Evolutionary conservation across 2,888 invertebrate genomes (phyloP), one percentile per base, ranked within the genome.

Genomic region (Cryptophagus acutangulus): DNA sequence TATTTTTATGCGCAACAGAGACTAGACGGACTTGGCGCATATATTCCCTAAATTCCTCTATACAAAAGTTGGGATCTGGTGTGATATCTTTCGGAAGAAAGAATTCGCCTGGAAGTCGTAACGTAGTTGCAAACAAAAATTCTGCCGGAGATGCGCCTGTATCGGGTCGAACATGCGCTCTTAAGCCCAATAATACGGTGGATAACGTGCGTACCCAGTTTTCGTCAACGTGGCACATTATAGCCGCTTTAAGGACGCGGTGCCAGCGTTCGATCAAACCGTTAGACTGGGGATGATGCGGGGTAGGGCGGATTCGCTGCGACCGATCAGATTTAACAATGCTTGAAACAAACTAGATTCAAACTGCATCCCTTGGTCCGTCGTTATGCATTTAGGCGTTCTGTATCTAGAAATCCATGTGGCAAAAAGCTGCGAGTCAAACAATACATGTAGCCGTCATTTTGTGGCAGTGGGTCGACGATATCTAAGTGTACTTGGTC

Each of bases 401-500:
- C 65, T 62, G 37, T 58, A 67, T 2, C 57, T 45, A 2, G 56
- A 29, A 2, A 67, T 46, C 62, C 64, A 65, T 2, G 47, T 30
- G 1, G 14, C 17, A 24, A 49, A 47, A 17, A 66, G 3, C 63
- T 54, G 8, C 52, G 48, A 1, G 65, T 66, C 0, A 65, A 49
- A 18, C 57, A 57, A 41, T 65, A 67, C 5, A 46, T 36, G 34
- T 46, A 57, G 8, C 49, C 58, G 9, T 52, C 24, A 1, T 55
- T 56, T 2, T 39, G 4, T 12, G 68, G 65, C 6, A 71, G 43
- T 0, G 69, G 70, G 2, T 69, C 68, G 1, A 73, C 59, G 3
- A 73, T 49, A 48, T 72, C 69, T 2, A 72, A 54, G 48, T 71
- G 68, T 3, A 71, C 52, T 40, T 69, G 66, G 2, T 53, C 43